These are phyloP conservation scores for Manis pentadactyla DNA, from an alignment of 2,797 vertebrate species.

Conservation along the genomic window DNA sequence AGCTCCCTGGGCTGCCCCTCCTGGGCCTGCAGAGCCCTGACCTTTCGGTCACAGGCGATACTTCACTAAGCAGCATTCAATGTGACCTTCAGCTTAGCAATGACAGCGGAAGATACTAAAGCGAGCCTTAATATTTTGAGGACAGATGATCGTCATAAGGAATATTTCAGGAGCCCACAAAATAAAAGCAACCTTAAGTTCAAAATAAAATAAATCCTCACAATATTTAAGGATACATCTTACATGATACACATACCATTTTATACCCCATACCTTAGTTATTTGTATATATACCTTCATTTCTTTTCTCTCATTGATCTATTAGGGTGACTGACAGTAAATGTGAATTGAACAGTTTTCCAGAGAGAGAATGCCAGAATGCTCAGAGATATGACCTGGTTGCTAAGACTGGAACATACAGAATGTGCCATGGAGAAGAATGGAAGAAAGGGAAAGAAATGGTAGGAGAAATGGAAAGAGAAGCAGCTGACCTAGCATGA, in stretches of 20 bases:
- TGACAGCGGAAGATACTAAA: neutral
- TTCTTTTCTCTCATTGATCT: neutral
- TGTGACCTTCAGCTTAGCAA: neutral
- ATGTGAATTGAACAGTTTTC: neutral
- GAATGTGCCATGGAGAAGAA: fast-evolving
- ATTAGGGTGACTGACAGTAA: neutral
- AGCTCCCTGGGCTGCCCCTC: fast-evolving
- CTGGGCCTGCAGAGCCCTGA: neutral
- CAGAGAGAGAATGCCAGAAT: neutral
- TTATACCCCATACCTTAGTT: neutral
- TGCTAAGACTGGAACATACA: neutral
- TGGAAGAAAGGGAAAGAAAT: no score
- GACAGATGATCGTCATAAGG: neutral
- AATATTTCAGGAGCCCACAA: neutral
- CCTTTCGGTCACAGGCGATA: neutral
- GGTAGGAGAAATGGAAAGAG: neutral
- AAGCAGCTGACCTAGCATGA: neutral
- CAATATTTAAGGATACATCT: neutral
- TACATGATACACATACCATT: no score
- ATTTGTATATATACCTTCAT: neutral
- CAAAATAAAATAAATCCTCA: neutral
- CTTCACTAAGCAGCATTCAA: neutral
- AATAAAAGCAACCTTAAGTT: neutral
- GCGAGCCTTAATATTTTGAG: neutral
- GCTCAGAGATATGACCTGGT: neutral